Evolutionary conservation across 2,797 vertebrate genomes (phyloP).

Genomic region (Argentina silus): DNA sequence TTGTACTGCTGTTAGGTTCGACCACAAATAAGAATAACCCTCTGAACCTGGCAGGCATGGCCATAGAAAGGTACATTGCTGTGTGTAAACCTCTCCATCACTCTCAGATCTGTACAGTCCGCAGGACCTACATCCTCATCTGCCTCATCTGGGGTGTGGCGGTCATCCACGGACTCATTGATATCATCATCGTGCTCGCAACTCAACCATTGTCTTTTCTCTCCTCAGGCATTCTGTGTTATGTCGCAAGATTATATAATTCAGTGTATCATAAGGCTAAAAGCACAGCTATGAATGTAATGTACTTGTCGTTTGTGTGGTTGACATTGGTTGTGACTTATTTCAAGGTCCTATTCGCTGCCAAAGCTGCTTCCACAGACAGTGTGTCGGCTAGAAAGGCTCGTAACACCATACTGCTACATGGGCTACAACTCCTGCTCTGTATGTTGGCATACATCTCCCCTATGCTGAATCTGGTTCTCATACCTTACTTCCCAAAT

Average conservation of each 20-base stretch:
- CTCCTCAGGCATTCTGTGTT: constrained; percentile 26
- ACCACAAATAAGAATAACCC: constrained; percentile 48
- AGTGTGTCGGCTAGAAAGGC: constrained; percentile 56
- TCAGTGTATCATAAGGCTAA: constrained; percentile 33
- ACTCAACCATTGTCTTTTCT: constrained; percentile 35
- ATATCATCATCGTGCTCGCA: constrained; percentile 47
- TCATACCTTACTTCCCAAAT: constrained; percentile 22
- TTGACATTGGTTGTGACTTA: constrained; percentile 64
- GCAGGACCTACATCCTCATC: constrained; percentile 49
- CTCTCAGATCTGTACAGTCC: constrained; percentile 56
- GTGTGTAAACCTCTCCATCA: constrained; percentile 64
- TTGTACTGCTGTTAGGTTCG: constrained; percentile 27
- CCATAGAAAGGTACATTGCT: constrained; percentile 61
- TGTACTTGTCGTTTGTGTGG: constrained; percentile 54
- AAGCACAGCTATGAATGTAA: constrained; percentile 9
- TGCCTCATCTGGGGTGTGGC: constrained; percentile 48
- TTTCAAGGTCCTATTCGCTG: constrained; percentile 49
- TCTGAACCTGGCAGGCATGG: constrained; percentile 66
- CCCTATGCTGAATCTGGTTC: constrained; percentile 27
- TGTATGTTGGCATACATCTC: constrained; percentile 57
- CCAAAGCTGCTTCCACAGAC: constrained; percentile 30
- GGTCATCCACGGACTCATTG: constrained; percentile 17
- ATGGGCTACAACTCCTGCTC: constrained; percentile 65
- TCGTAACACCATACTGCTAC: constrained; percentile 68
- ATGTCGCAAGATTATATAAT: neutral